Evolutionary conservation across 2,113 vertebrate species (phyloP).

Genomic region (Thalassoma bifasciatum): DNA sequence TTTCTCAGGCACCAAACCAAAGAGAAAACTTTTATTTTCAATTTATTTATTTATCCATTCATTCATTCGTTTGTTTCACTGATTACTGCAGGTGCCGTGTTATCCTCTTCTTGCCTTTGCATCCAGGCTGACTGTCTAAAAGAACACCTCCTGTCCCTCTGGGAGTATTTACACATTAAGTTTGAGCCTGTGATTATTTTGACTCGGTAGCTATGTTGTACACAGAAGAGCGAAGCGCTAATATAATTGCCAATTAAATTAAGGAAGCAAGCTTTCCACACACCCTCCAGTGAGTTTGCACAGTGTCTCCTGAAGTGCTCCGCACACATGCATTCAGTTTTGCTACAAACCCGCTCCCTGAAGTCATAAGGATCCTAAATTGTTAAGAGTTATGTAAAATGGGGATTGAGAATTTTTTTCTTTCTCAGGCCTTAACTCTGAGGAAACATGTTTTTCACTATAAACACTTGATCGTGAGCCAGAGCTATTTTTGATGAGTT

Average conservation of each 20-base stretch:
- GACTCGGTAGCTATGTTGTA: slow-evolving; percentile 69
- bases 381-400: slow-evolving; percentile 34
- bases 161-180: slow-evolving; percentile 76
- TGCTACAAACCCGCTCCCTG: slow-evolving; percentile 29
- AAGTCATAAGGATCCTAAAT: slow-evolving; percentile 41
- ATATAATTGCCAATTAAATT: slow-evolving; percentile 83
- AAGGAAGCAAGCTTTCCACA: slow-evolving; percentile 66
- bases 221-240: slow-evolving; percentile 64
- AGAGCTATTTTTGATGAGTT: neutral
- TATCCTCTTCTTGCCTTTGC: slow-evolving; percentile 26
- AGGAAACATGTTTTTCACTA: slow-evolving; percentile 11
- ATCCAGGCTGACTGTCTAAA: slow-evolving; percentile 16
- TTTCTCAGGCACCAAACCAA: slow-evolving; percentile 41
- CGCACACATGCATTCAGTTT: slow-evolving; percentile 42
- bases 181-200: slow-evolving; percentile 77
- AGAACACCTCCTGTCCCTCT: slow-evolving; percentile 53
- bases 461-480: slow-evolving; percentile 21
- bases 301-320: slow-evolving; percentile 64
- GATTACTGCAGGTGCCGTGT: neutral
- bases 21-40: slow-evolving; percentile 3
- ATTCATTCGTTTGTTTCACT: neutral
- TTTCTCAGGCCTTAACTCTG: neutral
- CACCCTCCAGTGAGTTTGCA: slow-evolving; percentile 65
- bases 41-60: no score
- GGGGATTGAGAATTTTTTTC: slow-evolving; percentile 29